Evolutionary conservation across 30 jellyfish, hydroid and myxozoan species (phyloP), one percentile per base, ranked within the genome.

Genomic region (Calvadosia cruxmelitensis): DNA sequence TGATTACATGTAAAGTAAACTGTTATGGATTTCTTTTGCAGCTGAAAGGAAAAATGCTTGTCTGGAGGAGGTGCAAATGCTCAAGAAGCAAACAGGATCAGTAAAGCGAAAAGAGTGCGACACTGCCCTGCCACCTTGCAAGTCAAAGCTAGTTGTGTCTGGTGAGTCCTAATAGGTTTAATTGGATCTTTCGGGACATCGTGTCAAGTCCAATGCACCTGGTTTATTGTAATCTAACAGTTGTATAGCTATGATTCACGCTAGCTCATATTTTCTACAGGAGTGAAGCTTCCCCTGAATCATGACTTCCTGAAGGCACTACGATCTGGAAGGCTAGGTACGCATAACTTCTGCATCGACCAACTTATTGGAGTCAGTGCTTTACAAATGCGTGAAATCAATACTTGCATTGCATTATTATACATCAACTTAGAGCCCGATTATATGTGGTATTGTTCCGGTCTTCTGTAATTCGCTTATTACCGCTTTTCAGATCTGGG

Each of bases 261-360:
- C 33, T 3, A 15, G 12, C 27, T 51, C 24, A 12, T 33, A 1
- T 29, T 74, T 61, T 71, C 42, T 80, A 2, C 42, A 91, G 99
- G 83, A 2, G 73, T 91, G 64, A 82, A 82, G 57, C 70, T 91
- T n/a, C 99, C 99, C 2, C 81, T 91, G 50, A 93, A 91, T 61
- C 96, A 74, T 29, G 99, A 91, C 53, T 91, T 91, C 49, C 68
- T 91, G 53, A 66, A 77, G 3, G 99, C 99, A n/a, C 73, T 91
- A 25, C 76, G 95, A 74, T 85, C 86, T 2, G 99, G 99, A 57
- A 52, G 93, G 57, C 77, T 89, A 88, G 98, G 98, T 89, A 70
- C 30, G 95, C n/a, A n/a, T n/a, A n/a, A n/a, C n/a, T n/a, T n/a
- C n/a, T n/a, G n/a, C n/a, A n/a, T n/a, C n/a, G n/a, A n/a, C n/a